phyloP scores from a whole-genome alignment of 1,140 invertebrate species.

The Oreohelix idahoensis region DNA sequence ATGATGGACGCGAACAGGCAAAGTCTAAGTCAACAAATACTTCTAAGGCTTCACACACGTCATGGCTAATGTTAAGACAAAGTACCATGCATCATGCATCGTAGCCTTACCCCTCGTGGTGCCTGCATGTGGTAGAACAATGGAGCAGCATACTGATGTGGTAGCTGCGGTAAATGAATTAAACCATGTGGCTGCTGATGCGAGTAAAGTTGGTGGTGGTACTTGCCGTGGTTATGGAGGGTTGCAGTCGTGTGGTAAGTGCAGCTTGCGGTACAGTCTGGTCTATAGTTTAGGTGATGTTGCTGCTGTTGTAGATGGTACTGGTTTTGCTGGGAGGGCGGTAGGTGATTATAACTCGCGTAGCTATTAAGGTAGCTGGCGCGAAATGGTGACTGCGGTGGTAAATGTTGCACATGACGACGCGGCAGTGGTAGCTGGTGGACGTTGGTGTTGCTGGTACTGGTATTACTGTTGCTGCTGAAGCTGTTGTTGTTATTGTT shows the following conservation, averaged over 20 bases:
- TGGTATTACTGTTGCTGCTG: neutral
- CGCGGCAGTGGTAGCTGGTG: neutral
- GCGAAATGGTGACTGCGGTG: neutral
- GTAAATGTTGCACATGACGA: neutral
- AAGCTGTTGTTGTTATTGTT: constrained; percentile 7
- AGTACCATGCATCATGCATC: neutral
- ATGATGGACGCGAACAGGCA: no score
- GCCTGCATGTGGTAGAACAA: constrained; percentile 28
- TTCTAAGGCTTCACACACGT: no score
- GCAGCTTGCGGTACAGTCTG: neutral
- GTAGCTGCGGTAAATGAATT: constrained; percentile 25
- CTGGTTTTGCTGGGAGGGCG: neutral
- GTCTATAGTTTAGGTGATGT: neutral
- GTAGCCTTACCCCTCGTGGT: constrained; percentile 10
- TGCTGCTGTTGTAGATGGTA: constrained; percentile 7
- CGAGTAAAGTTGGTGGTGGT: constrained; percentile 4
- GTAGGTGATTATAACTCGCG: neutral
- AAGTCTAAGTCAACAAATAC: no score
- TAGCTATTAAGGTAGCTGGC: neutral
- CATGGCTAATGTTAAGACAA: neutral
- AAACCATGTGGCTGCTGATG: neutral
- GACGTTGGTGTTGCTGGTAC: neutral
- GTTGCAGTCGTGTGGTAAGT: neutral
- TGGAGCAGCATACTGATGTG: constrained; percentile 21
- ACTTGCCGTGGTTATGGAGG: neutral